A percentile compares a stretch with the other conserved stretches of the same genome.
Conservation (phyloP, 2,113 vertebrate genomes). For the Pseudonaja textilis region DNA sequence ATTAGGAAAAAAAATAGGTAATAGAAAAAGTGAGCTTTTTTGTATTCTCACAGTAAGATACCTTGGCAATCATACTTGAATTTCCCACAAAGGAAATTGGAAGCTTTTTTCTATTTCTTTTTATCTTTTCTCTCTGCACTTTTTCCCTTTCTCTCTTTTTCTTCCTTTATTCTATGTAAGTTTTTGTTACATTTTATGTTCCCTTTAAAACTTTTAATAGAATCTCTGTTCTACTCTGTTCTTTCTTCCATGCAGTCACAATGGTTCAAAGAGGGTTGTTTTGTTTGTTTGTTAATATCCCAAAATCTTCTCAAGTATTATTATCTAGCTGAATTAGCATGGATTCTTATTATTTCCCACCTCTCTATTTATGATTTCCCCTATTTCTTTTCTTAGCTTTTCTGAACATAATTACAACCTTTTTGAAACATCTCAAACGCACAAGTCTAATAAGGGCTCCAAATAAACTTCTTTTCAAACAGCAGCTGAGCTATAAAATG, state of each 20-base stretch:
- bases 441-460: background rate
- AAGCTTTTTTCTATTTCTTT: background rate
- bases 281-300: background rate
- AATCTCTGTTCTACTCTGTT: background rate
- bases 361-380: accelerated
- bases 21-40: background rate
- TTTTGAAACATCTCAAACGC: accelerated
- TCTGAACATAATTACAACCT: background rate
- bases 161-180: background rate
- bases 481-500: background rate
- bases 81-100: background rate
- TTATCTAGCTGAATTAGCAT: background rate
- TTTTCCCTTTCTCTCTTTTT: background rate
- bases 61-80: background rate
- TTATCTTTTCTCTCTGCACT: background rate
- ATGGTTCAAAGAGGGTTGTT: too few species aligned
- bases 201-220: background rate
- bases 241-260: background rate
- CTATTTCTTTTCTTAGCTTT: background rate
- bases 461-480: background rate
- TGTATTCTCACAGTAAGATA: background rate
- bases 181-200: background rate
- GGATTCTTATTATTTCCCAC: background rate
- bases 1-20: background rate
- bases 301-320: background rate